Percentiles rank a stretch among this genome's conserved stretches.
Conservation (phyloP, 1,140 invertebrate genomes). For the Heliothis virescens region DNA sequence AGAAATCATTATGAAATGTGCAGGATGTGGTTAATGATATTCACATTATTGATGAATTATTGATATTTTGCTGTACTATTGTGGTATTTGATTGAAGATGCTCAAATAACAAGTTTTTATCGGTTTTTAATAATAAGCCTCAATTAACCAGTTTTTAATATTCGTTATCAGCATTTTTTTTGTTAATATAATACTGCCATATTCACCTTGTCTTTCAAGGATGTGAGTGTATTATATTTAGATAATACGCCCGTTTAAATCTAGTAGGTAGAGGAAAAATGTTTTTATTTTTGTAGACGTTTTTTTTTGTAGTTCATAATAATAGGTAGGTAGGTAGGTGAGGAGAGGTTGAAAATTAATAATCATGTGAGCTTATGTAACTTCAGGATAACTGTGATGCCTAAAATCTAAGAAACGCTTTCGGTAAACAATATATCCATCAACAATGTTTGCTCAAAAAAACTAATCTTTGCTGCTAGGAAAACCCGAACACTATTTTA, state of each 20-base stretch:
- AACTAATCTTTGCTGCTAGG: too few relatives aligned
- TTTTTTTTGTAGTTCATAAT: too few relatives aligned
- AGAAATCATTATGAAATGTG: slow-evolving; percentile 2
- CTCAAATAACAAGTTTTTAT: background rate
- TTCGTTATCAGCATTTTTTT: background rate
- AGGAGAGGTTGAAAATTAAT: too few relatives aligned
- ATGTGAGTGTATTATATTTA: background rate
- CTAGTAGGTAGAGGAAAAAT: too few relatives aligned
- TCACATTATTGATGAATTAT: background rate
- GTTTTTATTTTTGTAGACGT: too few relatives aligned
- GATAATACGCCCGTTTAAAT: background rate
- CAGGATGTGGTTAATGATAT: background rate
- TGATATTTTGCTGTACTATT: background rate
- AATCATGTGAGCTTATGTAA: too few relatives aligned
- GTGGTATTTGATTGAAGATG: background rate
- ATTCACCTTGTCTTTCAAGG: background rate
- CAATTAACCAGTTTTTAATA: background rate
- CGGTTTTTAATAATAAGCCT: background rate
- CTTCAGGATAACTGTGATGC: too few relatives aligned
- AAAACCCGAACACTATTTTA: too few relatives aligned
- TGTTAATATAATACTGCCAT: background rate
- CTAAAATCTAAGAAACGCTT: too few relatives aligned
- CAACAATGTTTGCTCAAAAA: too few relatives aligned
- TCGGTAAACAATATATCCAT: too few relatives aligned
- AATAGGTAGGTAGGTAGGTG: too few relatives aligned